Base-by-base conservation (phyloP, 2,888 invertebrate genomes). In the Drosophila nigritarsus region DNA sequence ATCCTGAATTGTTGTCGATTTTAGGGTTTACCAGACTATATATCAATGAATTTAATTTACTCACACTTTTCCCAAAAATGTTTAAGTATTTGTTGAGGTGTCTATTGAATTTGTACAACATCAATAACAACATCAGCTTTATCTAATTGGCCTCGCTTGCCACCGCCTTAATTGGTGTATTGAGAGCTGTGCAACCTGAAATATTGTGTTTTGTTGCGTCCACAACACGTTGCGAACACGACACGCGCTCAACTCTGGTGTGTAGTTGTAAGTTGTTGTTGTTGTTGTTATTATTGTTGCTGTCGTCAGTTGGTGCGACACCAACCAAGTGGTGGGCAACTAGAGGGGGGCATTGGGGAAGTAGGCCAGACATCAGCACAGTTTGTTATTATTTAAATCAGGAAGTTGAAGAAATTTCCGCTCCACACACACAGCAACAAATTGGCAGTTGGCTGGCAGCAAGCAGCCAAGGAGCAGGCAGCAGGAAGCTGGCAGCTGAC, bases 351-450 rank as follows among this genome's bases (percentile, higher is more conserved):
- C 24, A 20, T 13, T 8, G 9, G 42, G 18, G 11, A 36, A 27
- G 55, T 55, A 32, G 71, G 60, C 70, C 56, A 65, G 75, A 63
- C 67, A 62, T 75, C 71, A 75, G 65, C 51, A 68, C 78, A 83
- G 79, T 77, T 84, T 88, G 81, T 88, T 90, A 87, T 91, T 91
- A 85, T 91, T 90, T 90, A 86, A 91, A 91, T 87, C 91, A 91
- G 91, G 91, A 92, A 92, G 91, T 90, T 82, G 82, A 86, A 83
- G 82, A 90, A 90, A 92, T 91, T 91, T 91, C 91, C 92, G 87
- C 76, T 82, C 69, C 65, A 71, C 77, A 55, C 55, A 27, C 54
- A 87, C 85, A 77, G 78, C 90, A 88, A 86, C 88, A 90, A 85
- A 89, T 91, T 90, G 89, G 82, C 75, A 80, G 70, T 49, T 60